Base-by-base conservation (phyloP, 2,797 vertebrate genomes). In the Channallabes apus region DNA sequence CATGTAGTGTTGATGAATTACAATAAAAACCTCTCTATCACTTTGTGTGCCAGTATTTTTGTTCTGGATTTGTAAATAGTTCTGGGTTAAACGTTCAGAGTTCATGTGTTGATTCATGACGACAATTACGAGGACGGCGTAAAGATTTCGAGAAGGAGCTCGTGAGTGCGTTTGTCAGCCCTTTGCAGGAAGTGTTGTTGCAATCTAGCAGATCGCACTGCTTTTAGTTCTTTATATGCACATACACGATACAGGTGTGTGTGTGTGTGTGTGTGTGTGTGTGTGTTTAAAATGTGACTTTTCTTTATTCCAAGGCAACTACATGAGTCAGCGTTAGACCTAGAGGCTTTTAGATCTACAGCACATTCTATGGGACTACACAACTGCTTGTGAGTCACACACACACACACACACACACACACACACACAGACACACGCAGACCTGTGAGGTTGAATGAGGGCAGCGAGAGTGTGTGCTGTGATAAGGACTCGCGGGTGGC, bases 331-430 rank as follows among this genome's bases (percentile, higher is more conserved):
- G 75, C 29, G 11, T 59, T 59, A 59, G 18, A 14, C 8, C 18
- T 35, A 27, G 54, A 77, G 56, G 29, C 9, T 14, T 77, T 77
- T 14, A 35, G 54, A 77, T 90, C 90, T 88, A 89, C 87, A 90
- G 92, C 86, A 89, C 84, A 86, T 91, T 90, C 68, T 89, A 94
- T 89, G 94, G 90, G 88, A 58, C 46, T 72, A 79, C 68, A 59
- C 65, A 82, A 32, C 71, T 82, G 32, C 54, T 73, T 65, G 22
- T 35, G 20, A 20, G 27, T 27, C 4, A 41, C 65, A 61, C 76
- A 54, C 83, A 54, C 73, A 67, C 72, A 38, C 62, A 79, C 35
- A 46, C 54, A 29, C 76, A 51, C 54, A 62, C 84, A 54, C 75
- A 61, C 32, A 18, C n/a, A n/a, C n/a, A n/a, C n/a, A n/a, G n/a